Percentiles rank a stretch among this genome's conserved stretches.
Evolutionary conservation across 2,888 invertebrate species (phyloP).

Genomic region (Ptilodon capucinus): DNA sequence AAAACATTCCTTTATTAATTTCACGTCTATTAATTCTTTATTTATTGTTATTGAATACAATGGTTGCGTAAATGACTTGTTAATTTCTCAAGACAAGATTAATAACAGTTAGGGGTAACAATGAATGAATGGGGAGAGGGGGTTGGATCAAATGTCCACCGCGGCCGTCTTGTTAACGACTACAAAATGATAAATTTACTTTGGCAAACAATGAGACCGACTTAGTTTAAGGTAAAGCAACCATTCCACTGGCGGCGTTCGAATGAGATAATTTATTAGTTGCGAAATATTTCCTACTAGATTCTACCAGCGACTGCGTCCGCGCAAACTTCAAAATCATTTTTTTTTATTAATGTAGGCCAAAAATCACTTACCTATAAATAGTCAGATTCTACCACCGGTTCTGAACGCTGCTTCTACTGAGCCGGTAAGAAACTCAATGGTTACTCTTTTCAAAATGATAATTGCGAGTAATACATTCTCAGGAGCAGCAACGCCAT

Average conservation of each 20-base stretch:
- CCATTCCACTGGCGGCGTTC: neutral
- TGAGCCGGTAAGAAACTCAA: no score
- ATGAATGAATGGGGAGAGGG: conserved; percentile 7
- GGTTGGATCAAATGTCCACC: conserved; percentile 50
- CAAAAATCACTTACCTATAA: no score
- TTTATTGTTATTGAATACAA: neutral
- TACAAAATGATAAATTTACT: conserved; percentile 64
- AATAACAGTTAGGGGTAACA: neutral
- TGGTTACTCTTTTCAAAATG: no score
- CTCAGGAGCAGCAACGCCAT: no score
- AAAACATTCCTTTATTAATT: neutral
- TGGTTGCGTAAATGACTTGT: conserved; percentile 1
- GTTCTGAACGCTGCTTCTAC: no score
- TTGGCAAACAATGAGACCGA: conserved; percentile 48
- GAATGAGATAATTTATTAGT: no score
- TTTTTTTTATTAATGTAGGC: no score
- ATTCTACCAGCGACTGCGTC: no score
- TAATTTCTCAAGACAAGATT: conserved; percentile 2
- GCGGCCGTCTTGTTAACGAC: conserved; percentile 53
- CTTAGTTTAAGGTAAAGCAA: neutral
- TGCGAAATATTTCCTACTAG: no score
- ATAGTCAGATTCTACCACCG: no score
- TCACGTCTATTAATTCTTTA: neutral
- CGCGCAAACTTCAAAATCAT: no score
- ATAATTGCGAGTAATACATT: no score